Evolutionary conservation across 2,888 invertebrate genomes (phyloP).

Genomic region (Drepanosiphum platanoidis): DNA sequence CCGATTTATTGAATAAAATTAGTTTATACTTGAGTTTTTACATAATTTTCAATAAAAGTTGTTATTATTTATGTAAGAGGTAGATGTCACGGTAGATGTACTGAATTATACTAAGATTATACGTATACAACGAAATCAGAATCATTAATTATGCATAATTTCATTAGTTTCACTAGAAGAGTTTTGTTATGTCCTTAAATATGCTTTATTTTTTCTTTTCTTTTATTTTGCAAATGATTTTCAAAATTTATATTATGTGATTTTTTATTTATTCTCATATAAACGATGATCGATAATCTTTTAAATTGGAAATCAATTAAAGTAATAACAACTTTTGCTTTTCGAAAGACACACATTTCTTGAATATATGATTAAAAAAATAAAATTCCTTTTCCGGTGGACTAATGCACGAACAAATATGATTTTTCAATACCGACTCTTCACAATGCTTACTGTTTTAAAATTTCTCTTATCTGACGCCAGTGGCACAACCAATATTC

Average conservation of each 20-base stretch:
- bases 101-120: constrained; percentile 8
- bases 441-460: too few relatives aligned
- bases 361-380: neutral
- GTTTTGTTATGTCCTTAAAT: neutral
- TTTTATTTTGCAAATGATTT: neutral
- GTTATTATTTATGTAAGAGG: constrained; percentile 12
- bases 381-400: too few relatives aligned
- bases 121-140: neutral
- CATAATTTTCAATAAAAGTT: constrained; percentile 5
- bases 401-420: too few relatives aligned
- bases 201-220: constrained; percentile 3
- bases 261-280: neutral
- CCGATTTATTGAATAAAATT: neutral
- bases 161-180: neutral
- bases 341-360: neutral
- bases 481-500: too few relatives aligned
- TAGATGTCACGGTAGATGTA: neutral
- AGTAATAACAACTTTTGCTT: neutral
- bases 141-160: constrained; percentile 22
- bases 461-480: too few relatives aligned
- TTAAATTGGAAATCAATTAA: neutral
- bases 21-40: neutral
- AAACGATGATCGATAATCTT: neutral
- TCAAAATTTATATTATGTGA: neutral
- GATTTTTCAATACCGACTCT: too few relatives aligned